Percentiles rank a stretch among this genome's conserved stretches.
Conservation (phyloP, 2,113 vertebrate genomes). For the Hemiscyllium ocellatum region DNA sequence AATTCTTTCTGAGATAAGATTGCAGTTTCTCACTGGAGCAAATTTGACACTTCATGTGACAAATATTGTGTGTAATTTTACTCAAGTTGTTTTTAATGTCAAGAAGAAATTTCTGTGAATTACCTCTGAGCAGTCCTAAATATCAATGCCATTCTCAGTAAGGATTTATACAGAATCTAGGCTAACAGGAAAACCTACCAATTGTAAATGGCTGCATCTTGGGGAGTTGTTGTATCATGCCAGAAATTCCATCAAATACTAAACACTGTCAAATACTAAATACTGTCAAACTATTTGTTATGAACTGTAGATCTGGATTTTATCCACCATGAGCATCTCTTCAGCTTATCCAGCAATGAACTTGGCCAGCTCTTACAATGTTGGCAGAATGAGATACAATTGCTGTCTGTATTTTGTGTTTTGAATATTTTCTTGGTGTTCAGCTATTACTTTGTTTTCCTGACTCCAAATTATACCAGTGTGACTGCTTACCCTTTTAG, state of each 20-base stretch:
- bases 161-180: not conserved
- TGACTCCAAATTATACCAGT: not conserved
- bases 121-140: not conserved
- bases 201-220: not conserved
- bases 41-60: not conserved
- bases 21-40: not conserved
- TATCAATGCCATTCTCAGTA: not conserved
- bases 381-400: not conserved
- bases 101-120: not conserved
- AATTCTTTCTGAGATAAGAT: not conserved
- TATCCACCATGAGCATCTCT: not conserved
- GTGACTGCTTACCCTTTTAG: not conserved
- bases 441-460: not conserved
- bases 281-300: not conserved
- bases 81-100: not conserved
- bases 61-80: not conserved
- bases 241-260: not conserved
- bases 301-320: not conserved
- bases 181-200: not conserved
- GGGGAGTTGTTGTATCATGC: not conserved
- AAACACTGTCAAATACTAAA: not conserved
- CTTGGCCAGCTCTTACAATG: not conserved
- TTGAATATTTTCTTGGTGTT: not conserved
- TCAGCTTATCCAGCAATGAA: not conserved
- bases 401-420: not conserved